Evolutionary conservation across 1,140 invertebrate species (phyloP).

Genomic region (Bilobella aurantiaca): DNA sequence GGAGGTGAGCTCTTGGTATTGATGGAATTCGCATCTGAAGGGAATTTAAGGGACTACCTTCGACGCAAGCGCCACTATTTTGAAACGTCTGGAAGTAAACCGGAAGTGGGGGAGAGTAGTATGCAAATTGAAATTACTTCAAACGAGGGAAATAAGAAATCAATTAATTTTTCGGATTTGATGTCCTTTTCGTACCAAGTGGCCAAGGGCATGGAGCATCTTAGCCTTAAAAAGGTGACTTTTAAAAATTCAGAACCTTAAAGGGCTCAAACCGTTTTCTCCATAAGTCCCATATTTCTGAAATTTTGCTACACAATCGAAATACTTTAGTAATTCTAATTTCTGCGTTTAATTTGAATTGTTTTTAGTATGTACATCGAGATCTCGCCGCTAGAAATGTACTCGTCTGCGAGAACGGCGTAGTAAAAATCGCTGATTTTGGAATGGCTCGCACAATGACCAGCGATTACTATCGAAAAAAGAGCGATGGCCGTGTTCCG

Average conservation of each 20-base stretch:
- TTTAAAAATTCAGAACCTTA: background rate
- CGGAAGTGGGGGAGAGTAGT: too few species aligned
- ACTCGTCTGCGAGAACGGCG: slow-evolving; percentile 80
- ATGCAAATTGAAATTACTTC: too few species aligned
- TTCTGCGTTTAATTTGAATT: too few species aligned
- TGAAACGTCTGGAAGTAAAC: slow-evolving; percentile 32
- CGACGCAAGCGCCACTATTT: slow-evolving; percentile 64
- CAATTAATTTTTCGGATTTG: slow-evolving; percentile 78
- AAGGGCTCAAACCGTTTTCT: too few species aligned
- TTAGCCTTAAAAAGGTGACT: slow-evolving; percentile 73
- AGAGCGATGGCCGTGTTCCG: slow-evolving; percentile 84
- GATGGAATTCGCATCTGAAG: slow-evolving; percentile 88
- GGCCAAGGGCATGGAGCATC: slow-evolving; percentile 92
- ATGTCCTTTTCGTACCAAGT: slow-evolving; percentile 94
- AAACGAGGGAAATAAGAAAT: slow-evolving; percentile 46
- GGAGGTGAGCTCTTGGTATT: slow-evolving; percentile 87
- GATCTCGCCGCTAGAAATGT: slow-evolving; percentile 96
- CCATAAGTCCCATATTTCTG: too few species aligned
- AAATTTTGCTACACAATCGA: too few species aligned
- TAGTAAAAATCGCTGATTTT: slow-evolving; percentile 96
- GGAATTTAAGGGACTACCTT: slow-evolving; percentile 89
- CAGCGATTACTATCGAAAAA: slow-evolving; percentile 94
- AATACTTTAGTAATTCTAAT: too few species aligned
- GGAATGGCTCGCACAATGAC: slow-evolving; percentile 88
- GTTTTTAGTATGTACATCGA: slow-evolving; percentile 79